Evolutionary conservation across 35 echinoderm and acorn worm species (phyloP).

Genomic region (Stichopus chloronotus): DNA sequence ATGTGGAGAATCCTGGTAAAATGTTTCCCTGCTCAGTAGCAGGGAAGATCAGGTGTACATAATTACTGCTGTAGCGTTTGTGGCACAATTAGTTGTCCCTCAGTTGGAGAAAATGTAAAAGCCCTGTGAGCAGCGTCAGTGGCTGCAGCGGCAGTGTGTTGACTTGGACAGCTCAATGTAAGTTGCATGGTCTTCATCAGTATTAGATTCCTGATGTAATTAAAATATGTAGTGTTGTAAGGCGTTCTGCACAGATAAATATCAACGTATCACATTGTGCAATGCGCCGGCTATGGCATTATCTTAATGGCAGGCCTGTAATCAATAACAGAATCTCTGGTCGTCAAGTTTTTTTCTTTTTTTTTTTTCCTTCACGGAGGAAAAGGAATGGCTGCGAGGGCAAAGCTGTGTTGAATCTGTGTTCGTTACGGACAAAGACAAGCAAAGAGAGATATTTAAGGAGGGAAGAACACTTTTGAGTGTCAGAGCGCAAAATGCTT

Average conservation of each 20-base stretch:
- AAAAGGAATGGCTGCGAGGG: conserved; percentile 9
- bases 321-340: conserved; percentile 55
- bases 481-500: conserved; percentile 14
- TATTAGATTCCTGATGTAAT: conserved; percentile 55
- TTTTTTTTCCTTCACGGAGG: not conserved
- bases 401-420: conserved; percentile 23
- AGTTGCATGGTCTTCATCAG: not conserved
- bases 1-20: conserved; percentile 34
- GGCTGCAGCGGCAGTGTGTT: not conserved
- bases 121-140: not conserved
- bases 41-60: conserved; percentile 47
- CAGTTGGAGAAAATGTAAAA: not conserved
- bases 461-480: not conserved
- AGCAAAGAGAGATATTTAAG: conserved; percentile 8
- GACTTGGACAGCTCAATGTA: conserved; percentile 7
- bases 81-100: conserved; percentile 41
- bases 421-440: conserved; percentile 24
- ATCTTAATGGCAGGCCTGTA: conserved; percentile 54
- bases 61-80: conserved; percentile 41
- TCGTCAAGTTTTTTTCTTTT: not conserved
- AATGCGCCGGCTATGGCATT: conserved; percentile 44
- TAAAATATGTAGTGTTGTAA: conserved; percentile 61
- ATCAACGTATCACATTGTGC: conserved; percentile 60
- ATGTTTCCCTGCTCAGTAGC: conserved; percentile 18
- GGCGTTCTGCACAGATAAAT: conserved; percentile 62